These are phyloP conservation scores for Lipotes vexillifer DNA, from an alignment of 2,113 vertebrate genomes.

Conservation along the genomic window DNA sequence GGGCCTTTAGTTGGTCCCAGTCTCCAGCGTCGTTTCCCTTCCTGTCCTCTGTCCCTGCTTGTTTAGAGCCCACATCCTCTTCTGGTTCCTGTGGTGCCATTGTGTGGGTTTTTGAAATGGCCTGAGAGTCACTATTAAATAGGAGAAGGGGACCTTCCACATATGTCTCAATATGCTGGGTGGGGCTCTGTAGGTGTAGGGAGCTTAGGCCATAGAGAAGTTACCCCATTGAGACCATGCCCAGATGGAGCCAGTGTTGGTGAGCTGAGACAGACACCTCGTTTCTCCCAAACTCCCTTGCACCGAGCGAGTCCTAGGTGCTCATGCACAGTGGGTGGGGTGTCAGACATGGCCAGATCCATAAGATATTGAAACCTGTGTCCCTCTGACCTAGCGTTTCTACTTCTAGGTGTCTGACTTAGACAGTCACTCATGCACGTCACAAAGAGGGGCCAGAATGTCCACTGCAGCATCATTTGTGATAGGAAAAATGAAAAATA, in stretches of 20 bases:
- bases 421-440: background rate
- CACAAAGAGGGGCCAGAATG: background rate
- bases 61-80: background rate
- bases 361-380: background rate
- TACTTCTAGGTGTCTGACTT: background rate
- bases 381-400: background rate
- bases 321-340: background rate
- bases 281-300: background rate
- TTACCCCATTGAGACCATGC: too few relatives aligned
- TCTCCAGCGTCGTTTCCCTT: background rate
- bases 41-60: background rate
- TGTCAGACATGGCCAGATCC: background rate
- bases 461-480: background rate
- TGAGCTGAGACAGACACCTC: background rate
- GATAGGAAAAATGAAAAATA: background rate
- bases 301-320: background rate
- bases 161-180: fast-evolving
- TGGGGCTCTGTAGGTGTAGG: background rate
- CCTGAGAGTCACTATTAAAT: background rate
- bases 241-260: background rate
- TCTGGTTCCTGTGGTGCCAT: background rate
- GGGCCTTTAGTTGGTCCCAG: background rate
- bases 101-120: background rate
- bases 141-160: background rate
- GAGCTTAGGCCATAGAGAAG: background rate